phyloP scores from a whole-genome alignment of 2,113 vertebrate species.

The Nesoenas mayeri region DNA sequence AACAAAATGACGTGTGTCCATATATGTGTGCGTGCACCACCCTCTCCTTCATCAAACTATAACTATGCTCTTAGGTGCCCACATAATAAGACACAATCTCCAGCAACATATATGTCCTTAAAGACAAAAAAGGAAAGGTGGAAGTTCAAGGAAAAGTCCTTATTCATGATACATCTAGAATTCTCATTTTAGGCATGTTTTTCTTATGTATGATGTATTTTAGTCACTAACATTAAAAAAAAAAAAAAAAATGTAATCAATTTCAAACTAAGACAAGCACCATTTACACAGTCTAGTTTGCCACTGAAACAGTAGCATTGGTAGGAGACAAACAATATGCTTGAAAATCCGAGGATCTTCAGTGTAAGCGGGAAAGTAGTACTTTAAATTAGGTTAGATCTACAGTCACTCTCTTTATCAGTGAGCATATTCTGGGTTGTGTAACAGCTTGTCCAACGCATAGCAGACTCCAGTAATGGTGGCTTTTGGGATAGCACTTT shows the following conservation, averaged over 20 bases:
- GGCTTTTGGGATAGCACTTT: background rate
- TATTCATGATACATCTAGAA: background rate
- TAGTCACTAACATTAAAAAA: background rate
- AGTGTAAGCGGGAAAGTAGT: background rate
- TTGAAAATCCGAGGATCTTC: background rate
- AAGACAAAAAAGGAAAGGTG: background rate
- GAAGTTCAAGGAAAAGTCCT: background rate
- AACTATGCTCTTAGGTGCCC: background rate
- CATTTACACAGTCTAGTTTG: background rate
- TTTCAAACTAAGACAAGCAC: background rate
- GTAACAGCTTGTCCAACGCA: background rate
- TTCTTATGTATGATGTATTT: accelerated
- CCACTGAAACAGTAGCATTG: background rate
- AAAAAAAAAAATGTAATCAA: background rate
- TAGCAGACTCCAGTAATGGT: background rate
- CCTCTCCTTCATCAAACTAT: background rate
- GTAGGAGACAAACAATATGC: background rate
- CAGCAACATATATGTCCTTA: background rate
- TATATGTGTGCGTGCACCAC: background rate
- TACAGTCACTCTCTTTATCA: background rate
- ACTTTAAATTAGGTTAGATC: background rate
- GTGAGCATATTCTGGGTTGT: background rate
- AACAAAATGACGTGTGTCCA: background rate
- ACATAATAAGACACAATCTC: background rate
- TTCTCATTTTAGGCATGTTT: background rate